Percentiles rank a stretch among this genome's conserved stretches.
Conservation (phyloP, 2,113 vertebrate genomes). For the Pavo muticus region DNA sequence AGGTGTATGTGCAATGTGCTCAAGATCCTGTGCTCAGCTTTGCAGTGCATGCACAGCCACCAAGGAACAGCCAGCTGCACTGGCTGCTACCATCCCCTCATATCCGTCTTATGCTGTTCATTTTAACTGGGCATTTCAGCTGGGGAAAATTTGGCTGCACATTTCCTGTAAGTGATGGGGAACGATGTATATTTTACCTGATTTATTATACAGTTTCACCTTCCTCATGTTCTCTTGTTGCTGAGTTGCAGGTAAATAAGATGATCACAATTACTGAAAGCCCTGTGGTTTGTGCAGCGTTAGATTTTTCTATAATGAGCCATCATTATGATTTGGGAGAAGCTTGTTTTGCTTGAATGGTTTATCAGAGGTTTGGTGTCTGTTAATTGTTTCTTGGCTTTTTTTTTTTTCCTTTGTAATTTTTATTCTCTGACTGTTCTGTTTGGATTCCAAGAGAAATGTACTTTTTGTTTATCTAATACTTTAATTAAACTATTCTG, state of each 20-base stretch:
- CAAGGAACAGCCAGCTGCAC: rapidly evolving
- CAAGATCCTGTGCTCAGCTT: background rate
- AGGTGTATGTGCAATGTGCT: rapidly evolving
- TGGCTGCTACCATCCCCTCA: background rate
- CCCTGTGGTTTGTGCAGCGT: background rate
- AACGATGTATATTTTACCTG: background rate
- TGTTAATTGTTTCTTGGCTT: constrained; percentile 58
- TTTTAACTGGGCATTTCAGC: background rate
- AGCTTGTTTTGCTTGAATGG: constrained; percentile 63
- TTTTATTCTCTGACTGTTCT: constrained; percentile 44
- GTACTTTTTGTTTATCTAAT: constrained; percentile 61
- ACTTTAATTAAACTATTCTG: constrained; percentile 68
- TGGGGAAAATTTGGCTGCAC: background rate
- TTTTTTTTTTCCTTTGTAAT: background rate
- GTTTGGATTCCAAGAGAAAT: constrained; percentile 41
- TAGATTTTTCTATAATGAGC: constrained; percentile 68
- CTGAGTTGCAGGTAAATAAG: constrained; percentile 22
- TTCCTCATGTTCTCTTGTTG: constrained; percentile 1
- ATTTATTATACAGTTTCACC: background rate
- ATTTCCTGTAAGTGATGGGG: background rate
- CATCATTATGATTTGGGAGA: constrained; percentile 59
- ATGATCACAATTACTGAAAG: background rate
- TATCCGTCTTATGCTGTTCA: background rate
- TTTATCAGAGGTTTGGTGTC: constrained; percentile 58
- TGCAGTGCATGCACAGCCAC: rapidly evolving